Conservation (phyloP, 2,797 vertebrate species). For the Semotilus atromaculatus region DNA sequence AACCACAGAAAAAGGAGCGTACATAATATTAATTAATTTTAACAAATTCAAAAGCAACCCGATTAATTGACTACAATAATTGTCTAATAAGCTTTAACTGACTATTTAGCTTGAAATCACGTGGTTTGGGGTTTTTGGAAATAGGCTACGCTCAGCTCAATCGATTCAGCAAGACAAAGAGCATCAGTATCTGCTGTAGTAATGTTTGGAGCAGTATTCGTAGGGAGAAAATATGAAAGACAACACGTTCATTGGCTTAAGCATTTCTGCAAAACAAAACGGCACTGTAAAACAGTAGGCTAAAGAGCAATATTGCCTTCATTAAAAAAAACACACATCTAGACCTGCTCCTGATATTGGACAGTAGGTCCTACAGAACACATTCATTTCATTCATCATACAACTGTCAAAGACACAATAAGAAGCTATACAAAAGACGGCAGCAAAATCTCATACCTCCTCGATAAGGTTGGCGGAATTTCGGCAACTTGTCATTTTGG, state of each 20-base stretch:
- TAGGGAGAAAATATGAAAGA: neutral
- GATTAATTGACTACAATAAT: neutral
- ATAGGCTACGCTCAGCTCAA: neutral
- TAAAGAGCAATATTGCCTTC: neutral
- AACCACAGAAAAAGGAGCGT: neutral
- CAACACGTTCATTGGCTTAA: neutral
- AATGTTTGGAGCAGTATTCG: slow-evolving; percentile 18
- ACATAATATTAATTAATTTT: neutral
- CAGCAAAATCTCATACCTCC: slow-evolving; percentile 60
- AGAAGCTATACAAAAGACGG: neutral
- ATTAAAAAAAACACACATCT: neutral
- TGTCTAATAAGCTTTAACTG: slow-evolving; percentile 41
- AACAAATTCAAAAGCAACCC: neutral
- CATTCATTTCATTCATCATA: neutral
- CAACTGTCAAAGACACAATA: slow-evolving; percentile 5
- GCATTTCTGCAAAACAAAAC: neutral
- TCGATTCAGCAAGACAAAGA: slow-evolving; percentile 55
- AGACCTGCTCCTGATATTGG: neutral
- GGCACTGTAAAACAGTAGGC: neutral
- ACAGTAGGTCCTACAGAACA: neutral
- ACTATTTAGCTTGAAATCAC: slow-evolving; percentile 27
- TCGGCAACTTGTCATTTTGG: slow-evolving; percentile 65
- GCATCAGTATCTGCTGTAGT: slow-evolving; percentile 39
- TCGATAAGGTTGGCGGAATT: slow-evolving; percentile 68
- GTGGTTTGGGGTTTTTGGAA: neutral